These are phyloP conservation scores for Tretioscincus oriximinensis DNA, from an alignment of 2,113 vertebrate species.

Conservation along the genomic window DNA sequence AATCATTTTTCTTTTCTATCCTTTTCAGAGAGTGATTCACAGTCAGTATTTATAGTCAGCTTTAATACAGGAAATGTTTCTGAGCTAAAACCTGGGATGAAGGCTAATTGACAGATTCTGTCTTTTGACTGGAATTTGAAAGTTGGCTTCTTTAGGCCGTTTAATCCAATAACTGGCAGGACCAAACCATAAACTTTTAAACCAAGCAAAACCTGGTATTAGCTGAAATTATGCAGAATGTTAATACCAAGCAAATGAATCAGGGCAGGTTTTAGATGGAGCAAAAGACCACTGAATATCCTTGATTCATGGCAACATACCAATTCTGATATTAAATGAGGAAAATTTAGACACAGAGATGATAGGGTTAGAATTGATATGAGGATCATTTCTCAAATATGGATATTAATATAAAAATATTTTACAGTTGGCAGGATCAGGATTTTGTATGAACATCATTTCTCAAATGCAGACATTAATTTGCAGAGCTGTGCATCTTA, in stretches of 20 bases:
- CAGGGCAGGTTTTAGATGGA: neutral
- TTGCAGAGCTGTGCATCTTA: neutral
- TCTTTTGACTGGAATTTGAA: constrained; percentile 26
- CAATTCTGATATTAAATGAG: neutral
- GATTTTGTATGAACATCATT: neutral
- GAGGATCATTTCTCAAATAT: neutral
- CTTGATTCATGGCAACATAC: neutral
- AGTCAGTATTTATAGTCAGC: neutral
- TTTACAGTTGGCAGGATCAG: neutral
- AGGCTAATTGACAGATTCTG: constrained; percentile 21
- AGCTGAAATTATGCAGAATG: neutral
- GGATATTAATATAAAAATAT: neutral
- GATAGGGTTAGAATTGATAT: neutral
- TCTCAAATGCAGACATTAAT: neutral
- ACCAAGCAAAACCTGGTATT: neutral
- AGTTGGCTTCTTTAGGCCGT: constrained; percentile 16
- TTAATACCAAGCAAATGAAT: neutral
- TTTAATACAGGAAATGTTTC: constrained; percentile 15
- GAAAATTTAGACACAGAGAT: neutral
- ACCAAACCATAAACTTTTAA: neutral
- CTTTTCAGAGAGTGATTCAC: constrained; percentile 4
- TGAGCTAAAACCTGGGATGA: constrained; percentile 11
- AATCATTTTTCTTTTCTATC: neutral
- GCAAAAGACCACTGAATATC: neutral
- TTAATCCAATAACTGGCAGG: neutral